A percentile compares a stretch with the other conserved stretches of the same genome.
These are phyloP conservation scores for Nansenia antarctica DNA, from an alignment of 2,113 vertebrate species.

Conservation along the genomic window DNA sequence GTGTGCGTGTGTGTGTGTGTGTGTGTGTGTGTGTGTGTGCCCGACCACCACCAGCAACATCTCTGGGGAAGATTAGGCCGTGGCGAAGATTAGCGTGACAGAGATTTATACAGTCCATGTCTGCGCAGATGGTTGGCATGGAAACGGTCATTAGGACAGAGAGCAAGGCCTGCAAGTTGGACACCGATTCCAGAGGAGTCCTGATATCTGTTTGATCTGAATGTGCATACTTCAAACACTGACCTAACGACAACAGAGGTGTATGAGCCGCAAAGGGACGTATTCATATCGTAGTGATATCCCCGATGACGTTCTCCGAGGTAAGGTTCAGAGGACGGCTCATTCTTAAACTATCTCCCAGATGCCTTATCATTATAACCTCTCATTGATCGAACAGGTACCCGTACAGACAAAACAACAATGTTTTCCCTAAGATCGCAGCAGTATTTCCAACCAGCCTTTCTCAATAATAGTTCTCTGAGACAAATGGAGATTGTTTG, in stretches of 20 bases:
- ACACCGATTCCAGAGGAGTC: not conserved
- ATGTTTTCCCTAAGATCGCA: not conserved
- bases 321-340: not conserved
- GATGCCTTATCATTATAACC: conserved; percentile 38
- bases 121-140: conserved; percentile 32
- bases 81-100: conserved; percentile 29
- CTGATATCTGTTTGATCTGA: conserved; percentile 42
- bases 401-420: conserved; percentile 31
- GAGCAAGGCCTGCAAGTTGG: not conserved
- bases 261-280: conserved; percentile 17
- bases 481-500: conserved; percentile 38
- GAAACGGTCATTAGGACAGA: conserved; percentile 23
- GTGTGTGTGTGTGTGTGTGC: not conserved
- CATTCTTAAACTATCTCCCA: conserved; percentile 42
- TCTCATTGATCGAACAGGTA: conserved; percentile 11
- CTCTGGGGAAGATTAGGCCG: not conserved
- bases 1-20: not conserved
- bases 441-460: conserved; percentile 1
- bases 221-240: conserved; percentile 25
- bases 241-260: conserved; percentile 28
- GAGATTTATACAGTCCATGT: conserved; percentile 25
- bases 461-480: conserved; percentile 16
- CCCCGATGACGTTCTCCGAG: conserved; percentile 19
- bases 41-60: not conserved
- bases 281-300: conserved; percentile 16